Base-by-base conservation (phyloP, 2,113 vertebrate species). In the Sarotherodon lohbergeri region DNA sequence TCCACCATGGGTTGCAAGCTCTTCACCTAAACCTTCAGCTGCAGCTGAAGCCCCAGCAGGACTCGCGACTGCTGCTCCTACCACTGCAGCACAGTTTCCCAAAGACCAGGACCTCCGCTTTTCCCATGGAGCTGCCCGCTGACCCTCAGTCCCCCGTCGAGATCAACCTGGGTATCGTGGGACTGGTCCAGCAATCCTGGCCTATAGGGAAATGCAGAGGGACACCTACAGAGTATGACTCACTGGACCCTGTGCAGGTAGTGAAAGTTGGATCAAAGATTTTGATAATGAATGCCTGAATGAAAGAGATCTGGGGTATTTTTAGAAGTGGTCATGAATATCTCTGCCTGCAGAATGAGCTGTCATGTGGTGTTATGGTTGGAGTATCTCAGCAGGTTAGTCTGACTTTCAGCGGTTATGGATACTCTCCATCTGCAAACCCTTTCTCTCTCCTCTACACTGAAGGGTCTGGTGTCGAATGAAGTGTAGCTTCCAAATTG, bases 31-130 rank as follows among this genome's bases (percentile, higher is more conserved):
- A 88, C 81, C 93, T 7, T 66, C 92, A 3, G 71, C 92, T 36
- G 91, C 91, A 17, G 85, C 87, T 3, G 94, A 95, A 82, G 73
- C 92, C 13, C 81, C 92, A 5, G 76, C 87, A 7, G 92, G 48
- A 32, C 89, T 88, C n/a, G 93, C 80, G 32, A 63, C 86, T 29
- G 39, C 90, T 52, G 86, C 89, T 13, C 3, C 92, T 4, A 79
- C 90, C 73, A 50, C 83, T 7, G 80, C 91, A 2, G 89, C 96
- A 76, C 97, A 98, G 92, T 99, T 98, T 90, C 98, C 98, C 2
- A 98, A 98, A 91, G 98, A 99, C 95, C 98, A 98, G 96, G 99
- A 99, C 96, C 97, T 99, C 57, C 98, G 99, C 82, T 99, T 98
- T 90, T 93, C 97, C 93, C 96, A 97, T n/a, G 97, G 98, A 96